phyloP scores from a whole-genome alignment of 2,113 vertebrate species.

The Protobothrops flavoviridis region DNA sequence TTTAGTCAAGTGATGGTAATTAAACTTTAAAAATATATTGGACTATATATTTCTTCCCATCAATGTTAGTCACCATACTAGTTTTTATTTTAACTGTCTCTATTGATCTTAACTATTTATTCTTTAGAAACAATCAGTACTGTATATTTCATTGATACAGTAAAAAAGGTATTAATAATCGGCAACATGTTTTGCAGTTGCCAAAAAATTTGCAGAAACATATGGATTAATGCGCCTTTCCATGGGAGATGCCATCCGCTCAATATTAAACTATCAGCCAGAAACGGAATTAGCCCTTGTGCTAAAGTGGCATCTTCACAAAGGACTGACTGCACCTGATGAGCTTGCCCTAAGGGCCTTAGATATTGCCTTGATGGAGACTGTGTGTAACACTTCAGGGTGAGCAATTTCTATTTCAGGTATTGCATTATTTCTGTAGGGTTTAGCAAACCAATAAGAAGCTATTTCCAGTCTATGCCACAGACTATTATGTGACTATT shows the following conservation, averaged over 20 bases:
- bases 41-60: not conserved
- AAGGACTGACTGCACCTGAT: slow-evolving; percentile 81
- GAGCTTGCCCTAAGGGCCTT: slow-evolving; percentile 85
- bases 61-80: not conserved
- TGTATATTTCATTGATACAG: not conserved
- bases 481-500: not conserved
- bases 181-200: slow-evolving; percentile 78
- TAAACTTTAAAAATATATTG: not conserved
- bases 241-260: slow-evolving; percentile 77
- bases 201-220: slow-evolving; percentile 74
- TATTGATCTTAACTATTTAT: not conserved
- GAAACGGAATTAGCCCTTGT: slow-evolving; percentile 74
- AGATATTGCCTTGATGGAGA: slow-evolving; percentile 80
- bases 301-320: slow-evolving; percentile 76
- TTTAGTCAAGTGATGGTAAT: not conserved
- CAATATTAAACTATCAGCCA: slow-evolving; percentile 70
- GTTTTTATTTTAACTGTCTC: not conserved
- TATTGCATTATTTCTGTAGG: not conserved
- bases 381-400: slow-evolving; percentile 72
- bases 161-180: not conserved
- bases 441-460: not conserved
- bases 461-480: not conserved
- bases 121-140: not conserved
- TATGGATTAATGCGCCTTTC: slow-evolving; percentile 82
- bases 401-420: slow-evolving; percentile 34